A percentile compares a stretch with the other conserved stretches of the same genome.
phyloP scores from a whole-genome alignment of 1,140 invertebrate species.

The Zaprionus tsacasi region DNA sequence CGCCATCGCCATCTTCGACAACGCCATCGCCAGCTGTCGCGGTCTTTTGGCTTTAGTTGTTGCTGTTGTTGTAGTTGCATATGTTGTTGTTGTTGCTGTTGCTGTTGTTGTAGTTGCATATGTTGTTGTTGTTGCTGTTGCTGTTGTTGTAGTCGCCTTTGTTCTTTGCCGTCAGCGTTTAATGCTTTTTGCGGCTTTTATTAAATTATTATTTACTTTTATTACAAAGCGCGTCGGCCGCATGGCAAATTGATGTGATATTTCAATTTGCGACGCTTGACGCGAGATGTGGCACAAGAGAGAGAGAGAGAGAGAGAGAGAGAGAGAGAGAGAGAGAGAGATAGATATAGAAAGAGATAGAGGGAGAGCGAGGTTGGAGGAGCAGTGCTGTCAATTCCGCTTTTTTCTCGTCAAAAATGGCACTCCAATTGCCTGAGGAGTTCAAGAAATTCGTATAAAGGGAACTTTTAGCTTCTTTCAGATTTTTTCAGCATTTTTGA shows the following conservation, averaged over 20 bases:
- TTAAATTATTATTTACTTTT: constrained; percentile 82
- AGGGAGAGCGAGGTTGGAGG: too few relatives aligned
- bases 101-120: constrained; percentile 40
- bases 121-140: constrained; percentile 47
- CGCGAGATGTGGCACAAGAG: constrained; percentile 19
- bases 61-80: constrained; percentile 40
- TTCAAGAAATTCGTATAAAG: too few relatives aligned
- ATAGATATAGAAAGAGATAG: too few relatives aligned
- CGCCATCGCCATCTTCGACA: constrained; percentile 22
- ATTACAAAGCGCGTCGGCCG: constrained; percentile 78
- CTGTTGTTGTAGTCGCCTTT: constrained; percentile 49
- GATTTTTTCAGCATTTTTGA: too few relatives aligned
- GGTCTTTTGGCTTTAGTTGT: constrained; percentile 16
- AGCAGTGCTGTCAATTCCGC: too few relatives aligned
- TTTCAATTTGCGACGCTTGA: constrained; percentile 76
- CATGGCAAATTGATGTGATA: constrained; percentile 80
- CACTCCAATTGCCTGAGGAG: too few relatives aligned
- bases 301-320: constrained; percentile 12
- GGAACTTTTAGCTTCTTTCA: too few relatives aligned
- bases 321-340: neutral
- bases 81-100: constrained; percentile 35
- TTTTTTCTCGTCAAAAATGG: too few relatives aligned
- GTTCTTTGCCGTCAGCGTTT: constrained; percentile 78
- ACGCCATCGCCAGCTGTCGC: constrained; percentile 62
- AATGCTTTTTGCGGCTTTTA: constrained; percentile 76